Evolutionary conservation across 1,140 invertebrate genomes (phyloP).

Genomic region (Hycleus cichorii): DNA sequence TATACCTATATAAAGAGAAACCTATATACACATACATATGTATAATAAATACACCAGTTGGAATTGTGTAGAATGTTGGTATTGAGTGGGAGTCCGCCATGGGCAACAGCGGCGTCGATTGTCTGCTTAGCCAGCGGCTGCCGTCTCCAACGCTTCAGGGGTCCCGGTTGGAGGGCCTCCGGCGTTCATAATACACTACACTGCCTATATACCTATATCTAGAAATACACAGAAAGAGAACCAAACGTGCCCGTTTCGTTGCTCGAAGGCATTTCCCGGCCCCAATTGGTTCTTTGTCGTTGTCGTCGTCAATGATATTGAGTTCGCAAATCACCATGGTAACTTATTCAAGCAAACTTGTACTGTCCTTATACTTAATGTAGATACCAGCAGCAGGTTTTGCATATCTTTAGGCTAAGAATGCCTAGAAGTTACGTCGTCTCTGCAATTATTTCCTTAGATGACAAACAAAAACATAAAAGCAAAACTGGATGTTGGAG

Average conservation of each 20-base stretch:
- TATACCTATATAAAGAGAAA: too few species aligned
- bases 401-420: slow-evolving; percentile 28
- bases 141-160: slow-evolving; percentile 24
- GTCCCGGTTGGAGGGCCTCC: slow-evolving; percentile 13
- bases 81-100: slow-evolving; percentile 10
- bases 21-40: too few species aligned
- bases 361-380: slow-evolving; percentile 13
- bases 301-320: slow-evolving; percentile 44
- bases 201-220: too few species aligned
- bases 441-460: too few species aligned
- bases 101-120: slow-evolving; percentile 26
- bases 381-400: slow-evolving; percentile 22
- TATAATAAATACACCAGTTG: slow-evolving; percentile 10
- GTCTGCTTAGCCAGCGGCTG: slow-evolving; percentile 20
- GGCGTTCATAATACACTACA: slow-evolving; percentile 4
- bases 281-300: slow-evolving; percentile 33
- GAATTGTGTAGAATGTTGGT: too few species aligned
- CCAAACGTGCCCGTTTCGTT: slow-evolving; percentile 20
- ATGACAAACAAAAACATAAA: too few species aligned
- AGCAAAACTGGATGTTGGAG: too few species aligned
- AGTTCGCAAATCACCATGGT: slow-evolving; percentile 51
- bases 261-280: slow-evolving; percentile 27
- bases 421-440: too few species aligned
- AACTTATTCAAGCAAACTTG: slow-evolving; percentile 43
- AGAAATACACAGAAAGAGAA: too few species aligned